These are phyloP conservation scores for Sisor rabdophorus DNA, from an alignment of 2,113 vertebrate genomes.

Conservation along the genomic window DNA sequence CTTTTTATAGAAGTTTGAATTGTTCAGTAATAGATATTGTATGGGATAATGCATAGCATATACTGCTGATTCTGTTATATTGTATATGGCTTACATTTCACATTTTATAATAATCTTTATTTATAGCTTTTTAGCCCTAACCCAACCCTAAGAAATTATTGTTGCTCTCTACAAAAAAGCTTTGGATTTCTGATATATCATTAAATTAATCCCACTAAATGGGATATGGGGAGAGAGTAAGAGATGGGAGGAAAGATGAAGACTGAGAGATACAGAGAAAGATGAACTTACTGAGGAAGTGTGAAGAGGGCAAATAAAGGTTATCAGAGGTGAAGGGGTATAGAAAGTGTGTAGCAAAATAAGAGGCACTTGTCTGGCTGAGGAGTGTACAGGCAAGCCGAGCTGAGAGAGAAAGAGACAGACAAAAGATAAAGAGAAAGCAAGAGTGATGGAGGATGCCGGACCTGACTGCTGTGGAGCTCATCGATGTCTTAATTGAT, in stretches of 20 bases:
- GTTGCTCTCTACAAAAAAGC: neutral
- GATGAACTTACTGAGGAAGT: constrained; percentile 31
- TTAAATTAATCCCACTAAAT: neutral
- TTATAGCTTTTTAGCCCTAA: no score
- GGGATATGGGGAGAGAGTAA: no score
- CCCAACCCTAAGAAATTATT: no score
- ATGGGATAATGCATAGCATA: neutral
- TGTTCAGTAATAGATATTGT: neutral
- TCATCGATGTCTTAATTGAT: constrained; percentile 65
- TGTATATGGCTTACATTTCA: neutral
- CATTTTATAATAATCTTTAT: neutral
- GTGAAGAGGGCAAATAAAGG: constrained; percentile 39
- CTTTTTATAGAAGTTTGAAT: neutral
- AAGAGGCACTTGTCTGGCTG: constrained; percentile 36
- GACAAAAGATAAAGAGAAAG: constrained; percentile 45
- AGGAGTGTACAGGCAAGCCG: constrained; percentile 40
- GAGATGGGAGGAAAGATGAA: neutral
- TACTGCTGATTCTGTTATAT: neutral
- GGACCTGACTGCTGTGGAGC: constrained; percentile 57
- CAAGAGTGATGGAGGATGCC: constrained; percentile 44
- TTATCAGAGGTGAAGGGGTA: constrained; percentile 42
- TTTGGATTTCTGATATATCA: no score
- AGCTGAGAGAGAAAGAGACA: constrained; percentile 36
- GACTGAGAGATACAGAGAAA: neutral
- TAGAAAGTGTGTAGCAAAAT: constrained; percentile 31